These are phyloP conservation scores for Euphonia xanthogaster DNA, from an alignment of 2,797 vertebrate species.

Conservation along the genomic window DNA sequence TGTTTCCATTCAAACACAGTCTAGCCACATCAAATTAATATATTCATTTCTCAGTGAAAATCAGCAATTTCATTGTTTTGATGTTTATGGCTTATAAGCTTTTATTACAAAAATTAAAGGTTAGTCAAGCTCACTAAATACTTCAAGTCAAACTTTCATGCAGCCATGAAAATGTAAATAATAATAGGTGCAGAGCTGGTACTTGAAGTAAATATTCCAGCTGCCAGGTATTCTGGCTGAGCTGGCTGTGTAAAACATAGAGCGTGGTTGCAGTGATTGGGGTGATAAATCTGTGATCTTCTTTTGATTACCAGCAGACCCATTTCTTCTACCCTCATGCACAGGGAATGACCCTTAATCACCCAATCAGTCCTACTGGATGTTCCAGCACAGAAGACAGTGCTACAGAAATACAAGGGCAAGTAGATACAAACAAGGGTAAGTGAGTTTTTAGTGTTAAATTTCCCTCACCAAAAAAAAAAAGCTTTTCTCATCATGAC, in stretches of 20 bases:
- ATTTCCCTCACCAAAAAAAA: neutral
- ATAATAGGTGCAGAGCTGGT: neutral
- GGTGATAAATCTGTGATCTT: neutral
- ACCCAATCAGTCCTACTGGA: neutral
- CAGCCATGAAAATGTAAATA: conserved; percentile 8
- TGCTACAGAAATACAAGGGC: neutral
- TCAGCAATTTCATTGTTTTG: conserved; percentile 11
- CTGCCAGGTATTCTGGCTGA: conserved; percentile 2
- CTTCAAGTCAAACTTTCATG: neutral
- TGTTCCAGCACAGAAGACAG: neutral
- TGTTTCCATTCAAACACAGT: conserved; percentile 20
- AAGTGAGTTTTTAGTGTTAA: neutral
- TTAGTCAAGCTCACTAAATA: conserved; percentile 21
- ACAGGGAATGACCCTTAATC: neutral
- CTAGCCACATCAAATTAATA: conserved; percentile 11
- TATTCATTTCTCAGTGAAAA: neutral
- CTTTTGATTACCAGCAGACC: neutral
- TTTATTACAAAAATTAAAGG: conserved; percentile 24
- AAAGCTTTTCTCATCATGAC: neutral
- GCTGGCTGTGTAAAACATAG: neutral
- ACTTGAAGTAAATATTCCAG: conserved; percentile 14
- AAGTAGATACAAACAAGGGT: neutral
- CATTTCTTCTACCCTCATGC: neutral
- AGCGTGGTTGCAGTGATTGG: neutral
- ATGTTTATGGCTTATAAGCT: conserved; percentile 11